Evolutionary conservation across 2,113 vertebrate species (phyloP).

Genomic region (Alexandromys fortis): DNA sequence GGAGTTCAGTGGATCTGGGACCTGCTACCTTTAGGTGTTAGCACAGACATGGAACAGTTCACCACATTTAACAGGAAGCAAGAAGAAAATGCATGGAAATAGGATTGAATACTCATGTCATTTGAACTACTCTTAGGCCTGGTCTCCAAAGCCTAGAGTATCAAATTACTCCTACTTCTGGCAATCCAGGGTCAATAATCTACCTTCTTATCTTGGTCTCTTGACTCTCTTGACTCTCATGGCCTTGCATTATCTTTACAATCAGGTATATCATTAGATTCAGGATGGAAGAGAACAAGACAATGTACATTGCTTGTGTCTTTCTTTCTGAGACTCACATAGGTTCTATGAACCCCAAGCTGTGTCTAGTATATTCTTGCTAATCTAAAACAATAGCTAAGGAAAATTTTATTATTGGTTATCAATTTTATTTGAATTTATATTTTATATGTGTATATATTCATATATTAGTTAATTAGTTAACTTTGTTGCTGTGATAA

Average conservation of each 20-base stretch:
- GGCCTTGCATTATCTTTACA: not conserved
- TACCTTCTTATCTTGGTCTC: not conserved
- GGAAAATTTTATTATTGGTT: not conserved
- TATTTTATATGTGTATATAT: not conserved
- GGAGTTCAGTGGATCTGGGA: not conserved
- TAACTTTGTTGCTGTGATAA: not conserved
- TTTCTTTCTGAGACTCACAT: not conserved
- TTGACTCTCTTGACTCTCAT: not conserved
- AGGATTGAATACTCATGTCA: not conserved
- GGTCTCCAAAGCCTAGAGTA: not conserved
- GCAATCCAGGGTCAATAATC: not conserved
- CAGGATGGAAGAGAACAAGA: not conserved
- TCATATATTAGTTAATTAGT: not conserved
- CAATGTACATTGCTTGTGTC: not conserved
- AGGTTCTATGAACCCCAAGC: not conserved
- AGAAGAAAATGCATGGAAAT: not conserved
- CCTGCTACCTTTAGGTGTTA: not conserved
- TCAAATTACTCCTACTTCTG: not conserved
- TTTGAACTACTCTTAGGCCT: not conserved
- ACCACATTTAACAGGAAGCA: not conserved
- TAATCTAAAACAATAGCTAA: not conserved
- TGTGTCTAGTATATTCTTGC: not conserved
- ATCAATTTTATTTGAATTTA: not conserved
- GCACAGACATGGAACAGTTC: not conserved
- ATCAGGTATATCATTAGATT: not conserved